Percentiles rank a stretch among this genome's conserved stretches.
Conservation (phyloP, 2,888 invertebrate genomes). For the Agrilus cyanescens region DNA sequence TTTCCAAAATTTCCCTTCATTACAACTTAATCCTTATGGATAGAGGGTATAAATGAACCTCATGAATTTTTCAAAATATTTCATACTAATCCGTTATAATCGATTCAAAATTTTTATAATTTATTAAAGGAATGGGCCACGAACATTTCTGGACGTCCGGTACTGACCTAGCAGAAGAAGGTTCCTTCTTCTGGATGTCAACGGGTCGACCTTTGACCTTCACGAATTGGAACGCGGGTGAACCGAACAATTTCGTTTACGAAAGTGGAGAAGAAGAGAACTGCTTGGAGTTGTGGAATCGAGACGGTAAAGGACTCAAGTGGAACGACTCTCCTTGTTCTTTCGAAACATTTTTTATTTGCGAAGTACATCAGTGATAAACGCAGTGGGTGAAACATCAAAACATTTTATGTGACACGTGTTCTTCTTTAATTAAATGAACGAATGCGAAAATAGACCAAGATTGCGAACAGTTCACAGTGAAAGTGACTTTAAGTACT, state of each 20-base stretch:
- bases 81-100: no score
- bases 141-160: constrained; percentile 93
- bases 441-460: no score
- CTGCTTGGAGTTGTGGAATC: constrained; percentile 81
- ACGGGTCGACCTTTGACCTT: constrained; percentile 80
- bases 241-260: constrained; percentile 87
- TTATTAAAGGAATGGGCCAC: constrained; percentile 64
- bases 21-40: no score
- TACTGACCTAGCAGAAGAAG: constrained; percentile 83
- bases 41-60: no score
- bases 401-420: no score
- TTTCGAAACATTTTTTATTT: constrained; percentile 85
- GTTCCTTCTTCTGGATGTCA: constrained; percentile 88
- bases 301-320: constrained; percentile 82
- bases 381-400: constrained; percentile 18
- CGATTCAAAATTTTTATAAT: no score
- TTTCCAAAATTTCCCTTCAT: no score
- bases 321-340: constrained; percentile 93
- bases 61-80: no score
- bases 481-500: no score
- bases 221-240: constrained; percentile 89
- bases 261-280: constrained; percentile 91
- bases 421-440: no score
- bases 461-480: no score
- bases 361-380: constrained; percentile 58